These are phyloP conservation scores for Euphydryas editha DNA, from an alignment of 2,888 invertebrate genomes.

Conservation along the genomic window DNA sequence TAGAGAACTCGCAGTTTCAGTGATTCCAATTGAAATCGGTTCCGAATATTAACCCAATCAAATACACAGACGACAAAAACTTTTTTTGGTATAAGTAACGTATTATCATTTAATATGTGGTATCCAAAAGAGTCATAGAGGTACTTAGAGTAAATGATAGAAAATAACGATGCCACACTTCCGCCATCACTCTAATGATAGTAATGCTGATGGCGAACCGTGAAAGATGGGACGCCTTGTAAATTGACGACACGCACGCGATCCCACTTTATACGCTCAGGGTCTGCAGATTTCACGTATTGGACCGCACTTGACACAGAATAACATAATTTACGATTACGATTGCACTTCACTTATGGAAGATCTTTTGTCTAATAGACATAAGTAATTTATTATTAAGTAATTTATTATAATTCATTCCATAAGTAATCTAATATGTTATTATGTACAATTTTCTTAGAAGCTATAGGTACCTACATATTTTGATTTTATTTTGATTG, in stretches of 20 bases:
- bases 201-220: constrained; percentile 9
- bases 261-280: background rate
- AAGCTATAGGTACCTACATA: too few relatives aligned
- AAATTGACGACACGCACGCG: constrained; percentile 9
- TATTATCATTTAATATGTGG: background rate
- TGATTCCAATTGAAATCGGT: too few relatives aligned
- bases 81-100: background rate
- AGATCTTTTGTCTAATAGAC: too few relatives aligned
- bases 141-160: constrained; percentile 8
- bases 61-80: background rate
- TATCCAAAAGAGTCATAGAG: background rate
- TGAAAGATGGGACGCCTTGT: constrained; percentile 5
- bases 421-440: too few relatives aligned
- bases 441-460: too few relatives aligned
- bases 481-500: too few relatives aligned
- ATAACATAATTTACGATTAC: background rate
- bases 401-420: too few relatives aligned
- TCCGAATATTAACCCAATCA: too few relatives aligned
- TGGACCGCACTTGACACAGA: background rate
- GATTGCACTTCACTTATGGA: background rate
- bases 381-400: too few relatives aligned
- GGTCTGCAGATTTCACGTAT: background rate
- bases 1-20: too few relatives aligned
- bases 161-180: constrained; percentile 4
- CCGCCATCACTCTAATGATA: background rate